A percentile compares a stretch with the other conserved stretches of the same genome.
These are phyloP conservation scores for Holacanthus passer DNA, from an alignment of 2,113 vertebrate species.

Conservation along the genomic window DNA sequence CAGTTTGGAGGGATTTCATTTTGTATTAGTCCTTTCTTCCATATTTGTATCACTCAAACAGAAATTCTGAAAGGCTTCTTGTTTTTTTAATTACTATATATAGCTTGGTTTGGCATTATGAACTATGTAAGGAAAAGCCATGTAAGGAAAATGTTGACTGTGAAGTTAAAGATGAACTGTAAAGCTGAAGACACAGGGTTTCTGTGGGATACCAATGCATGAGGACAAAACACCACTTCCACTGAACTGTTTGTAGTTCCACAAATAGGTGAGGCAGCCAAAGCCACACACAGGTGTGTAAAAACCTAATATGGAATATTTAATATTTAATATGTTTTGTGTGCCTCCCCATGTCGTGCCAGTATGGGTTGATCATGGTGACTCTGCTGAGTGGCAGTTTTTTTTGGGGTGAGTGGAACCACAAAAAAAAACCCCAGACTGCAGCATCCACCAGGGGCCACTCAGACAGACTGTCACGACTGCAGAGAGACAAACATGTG, in stretches of 20 bases:
- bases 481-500: slow-evolving; percentile 7
- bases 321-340: too few relatives aligned
- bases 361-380: not conserved
- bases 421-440: not conserved
- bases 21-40: not conserved
- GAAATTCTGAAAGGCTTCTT: not conserved
- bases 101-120: slow-evolving; percentile 3
- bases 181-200: slow-evolving; percentile 14
- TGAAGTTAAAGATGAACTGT: slow-evolving; percentile 52
- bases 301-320: too few relatives aligned
- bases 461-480: not conserved
- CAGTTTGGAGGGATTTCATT: not conserved
- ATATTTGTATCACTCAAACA: not conserved
- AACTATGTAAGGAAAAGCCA: slow-evolving; percentile 2
- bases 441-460: not conserved
- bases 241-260: not conserved
- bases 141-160: slow-evolving; percentile 36
- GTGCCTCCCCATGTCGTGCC: not conserved
- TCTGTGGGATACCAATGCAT: not conserved
- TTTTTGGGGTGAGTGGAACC: too few relatives aligned
- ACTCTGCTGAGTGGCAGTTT: not conserved
- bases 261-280: not conserved
- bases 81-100: not conserved
- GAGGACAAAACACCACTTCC: not conserved
- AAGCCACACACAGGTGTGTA: not conserved